phyloP scores from a whole-genome alignment of 2,888 invertebrate species.

The Limnephilus auricula region DNA sequence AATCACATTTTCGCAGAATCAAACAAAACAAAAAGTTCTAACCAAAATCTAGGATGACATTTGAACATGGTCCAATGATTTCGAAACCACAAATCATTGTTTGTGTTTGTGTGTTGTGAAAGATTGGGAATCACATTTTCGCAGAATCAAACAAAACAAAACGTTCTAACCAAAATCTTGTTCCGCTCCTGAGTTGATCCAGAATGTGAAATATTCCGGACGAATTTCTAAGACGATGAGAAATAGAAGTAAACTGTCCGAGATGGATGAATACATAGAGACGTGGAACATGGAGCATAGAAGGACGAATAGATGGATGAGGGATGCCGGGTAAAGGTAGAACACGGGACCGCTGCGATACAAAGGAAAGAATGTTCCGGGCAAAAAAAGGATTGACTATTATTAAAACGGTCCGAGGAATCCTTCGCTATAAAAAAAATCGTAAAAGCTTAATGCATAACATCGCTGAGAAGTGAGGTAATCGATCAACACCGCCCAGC shows the following conservation, averaged over 20 bases:
- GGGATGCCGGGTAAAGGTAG: slow-evolving; percentile 13
- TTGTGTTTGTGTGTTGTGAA: too few species aligned
- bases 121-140: too few species aligned
- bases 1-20: too few species aligned
- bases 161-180: too few species aligned
- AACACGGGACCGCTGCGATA: slow-evolving; percentile 42
- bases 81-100: too few species aligned
- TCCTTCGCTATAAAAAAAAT: slow-evolving; percentile 24
- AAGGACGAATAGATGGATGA: slow-evolving; percentile 20
- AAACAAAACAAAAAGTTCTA: too few species aligned
- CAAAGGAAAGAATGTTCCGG: slow-evolving; percentile 51
- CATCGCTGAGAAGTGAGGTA: slow-evolving; percentile 17
- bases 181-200: slow-evolving; percentile 14
- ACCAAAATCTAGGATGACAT: too few species aligned
- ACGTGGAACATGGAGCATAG: not conserved
- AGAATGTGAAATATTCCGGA: slow-evolving; percentile 19
- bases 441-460: slow-evolving; percentile 27
- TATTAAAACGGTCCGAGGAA: slow-evolving; percentile 46
- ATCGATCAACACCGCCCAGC: slow-evolving; percentile 19
- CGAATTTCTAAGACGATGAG: slow-evolving; percentile 14
- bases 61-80: too few species aligned
- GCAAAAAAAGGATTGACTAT: slow-evolving; percentile 56
- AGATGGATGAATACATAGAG: slow-evolving; percentile 38
- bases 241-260: slow-evolving; percentile 16
- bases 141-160: too few species aligned